Conservation (phyloP, 2,888 invertebrate species). For the Polymixis lichenea region DNA sequence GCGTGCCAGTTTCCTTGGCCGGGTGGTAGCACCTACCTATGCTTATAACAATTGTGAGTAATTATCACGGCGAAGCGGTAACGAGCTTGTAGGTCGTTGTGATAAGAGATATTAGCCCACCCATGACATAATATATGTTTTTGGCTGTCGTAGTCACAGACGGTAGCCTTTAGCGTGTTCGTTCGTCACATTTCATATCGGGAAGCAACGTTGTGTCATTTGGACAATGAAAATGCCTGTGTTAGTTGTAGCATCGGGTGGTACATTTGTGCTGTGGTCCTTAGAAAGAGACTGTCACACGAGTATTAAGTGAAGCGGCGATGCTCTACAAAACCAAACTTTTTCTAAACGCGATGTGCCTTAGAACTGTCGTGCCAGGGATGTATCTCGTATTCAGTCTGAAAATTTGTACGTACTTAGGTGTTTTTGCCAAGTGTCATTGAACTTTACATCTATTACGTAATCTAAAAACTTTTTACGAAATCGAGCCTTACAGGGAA, state of each 20-base stretch:
- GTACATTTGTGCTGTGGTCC: too few relatives aligned
- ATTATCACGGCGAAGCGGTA: conserved; percentile 42
- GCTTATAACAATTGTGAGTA: conserved; percentile 56
- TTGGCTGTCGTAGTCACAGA: not conserved
- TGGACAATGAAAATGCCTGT: too few relatives aligned
- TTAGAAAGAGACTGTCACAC: too few relatives aligned
- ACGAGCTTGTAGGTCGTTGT: conserved; percentile 25
- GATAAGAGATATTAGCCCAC: conserved; percentile 42
- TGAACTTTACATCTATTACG: conserved; percentile 5
- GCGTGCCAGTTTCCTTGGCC: conserved; percentile 33
- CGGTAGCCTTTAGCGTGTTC: too few relatives aligned
- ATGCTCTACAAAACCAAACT: not conserved
- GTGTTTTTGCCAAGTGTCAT: conserved; percentile 2
- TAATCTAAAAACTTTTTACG: conserved; percentile 11
- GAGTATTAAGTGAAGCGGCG: not conserved
- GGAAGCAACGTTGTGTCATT: too few relatives aligned
- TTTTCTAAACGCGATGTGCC: not conserved
- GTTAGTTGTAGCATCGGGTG: too few relatives aligned
- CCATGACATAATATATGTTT: conserved; percentile 19
- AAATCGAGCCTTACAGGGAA: not conserved
- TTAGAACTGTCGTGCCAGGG: not conserved
- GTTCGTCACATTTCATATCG: too few relatives aligned
- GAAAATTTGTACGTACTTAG: not conserved
- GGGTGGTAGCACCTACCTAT: conserved; percentile 36
- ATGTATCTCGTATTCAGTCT: not conserved